Evolutionary conservation across 2,888 invertebrate genomes (phyloP).

Genomic region (Cheilosia vulpina): DNA sequence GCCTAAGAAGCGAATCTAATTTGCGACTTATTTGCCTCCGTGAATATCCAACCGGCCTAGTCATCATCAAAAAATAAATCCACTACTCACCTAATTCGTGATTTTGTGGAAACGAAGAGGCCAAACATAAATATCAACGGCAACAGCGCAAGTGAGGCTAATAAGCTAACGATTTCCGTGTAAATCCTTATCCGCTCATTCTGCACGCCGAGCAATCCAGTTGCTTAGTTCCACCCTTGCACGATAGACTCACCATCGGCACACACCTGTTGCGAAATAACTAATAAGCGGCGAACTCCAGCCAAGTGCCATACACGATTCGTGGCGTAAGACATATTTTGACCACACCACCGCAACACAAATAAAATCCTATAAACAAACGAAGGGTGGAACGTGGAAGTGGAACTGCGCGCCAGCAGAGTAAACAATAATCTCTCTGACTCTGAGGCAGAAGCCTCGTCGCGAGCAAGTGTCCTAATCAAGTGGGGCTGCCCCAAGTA

Average conservation of each 20-base stretch:
- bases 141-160: constrained; percentile 53
- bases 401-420: constrained; percentile 32
- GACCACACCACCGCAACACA: constrained; percentile 31
- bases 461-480: constrained; percentile 63
- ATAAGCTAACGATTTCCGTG: constrained; percentile 55
- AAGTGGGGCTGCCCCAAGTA: constrained; percentile 65
- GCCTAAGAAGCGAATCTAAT: not conserved
- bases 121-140: constrained; percentile 24
- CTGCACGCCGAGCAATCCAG: constrained; percentile 48
- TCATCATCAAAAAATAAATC: constrained; percentile 40
- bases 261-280: constrained; percentile 58
- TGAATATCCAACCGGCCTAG: constrained; percentile 4
- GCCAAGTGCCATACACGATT: constrained; percentile 7
- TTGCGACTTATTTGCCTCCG: constrained; percentile 36
- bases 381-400: constrained; percentile 67
- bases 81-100: constrained; percentile 41
- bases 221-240: constrained; percentile 36
- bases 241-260: constrained; percentile 39
- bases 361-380: constrained; percentile 48
- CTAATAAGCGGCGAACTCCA: constrained; percentile 45
- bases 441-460: constrained; percentile 22
- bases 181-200: constrained; percentile 57
- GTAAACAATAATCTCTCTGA: constrained; percentile 58
- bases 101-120: constrained; percentile 27
- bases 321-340: constrained; percentile 24